Evolutionary conservation across 2,113 vertebrate genomes (phyloP).

Genomic region (Tetrao urogallus): DNA sequence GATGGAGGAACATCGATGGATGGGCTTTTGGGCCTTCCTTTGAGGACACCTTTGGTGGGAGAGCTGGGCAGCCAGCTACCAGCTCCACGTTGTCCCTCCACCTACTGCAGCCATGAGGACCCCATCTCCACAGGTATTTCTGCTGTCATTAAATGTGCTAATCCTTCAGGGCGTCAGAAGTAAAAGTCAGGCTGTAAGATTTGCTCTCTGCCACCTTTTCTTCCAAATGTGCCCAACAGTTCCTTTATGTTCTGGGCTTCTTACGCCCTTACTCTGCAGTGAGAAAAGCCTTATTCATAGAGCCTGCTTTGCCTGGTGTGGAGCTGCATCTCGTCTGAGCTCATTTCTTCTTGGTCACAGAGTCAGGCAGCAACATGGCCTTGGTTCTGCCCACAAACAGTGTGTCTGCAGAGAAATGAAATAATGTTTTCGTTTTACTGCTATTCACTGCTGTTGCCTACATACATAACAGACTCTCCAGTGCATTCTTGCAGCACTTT

Average conservation of each 20-base stretch:
- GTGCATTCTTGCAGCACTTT: neutral
- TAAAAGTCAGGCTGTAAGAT: neutral
- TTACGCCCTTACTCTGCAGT: neutral
- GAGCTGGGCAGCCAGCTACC: neutral
- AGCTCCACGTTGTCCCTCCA: fast-evolving
- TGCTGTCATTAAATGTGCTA: neutral
- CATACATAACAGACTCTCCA: neutral
- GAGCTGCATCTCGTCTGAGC: neutral
- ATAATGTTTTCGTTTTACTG: neutral
- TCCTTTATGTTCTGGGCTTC: fast-evolving
- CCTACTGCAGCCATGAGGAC: neutral
- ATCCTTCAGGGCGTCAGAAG: neutral
- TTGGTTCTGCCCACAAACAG: fast-evolving
- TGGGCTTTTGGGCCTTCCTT: neutral
- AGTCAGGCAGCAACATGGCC: neutral
- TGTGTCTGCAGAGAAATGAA: neutral
- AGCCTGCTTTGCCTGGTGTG: neutral
- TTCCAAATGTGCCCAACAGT: neutral
- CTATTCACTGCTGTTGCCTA: fast-evolving
- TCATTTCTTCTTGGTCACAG: neutral
- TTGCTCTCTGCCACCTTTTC: neutral
- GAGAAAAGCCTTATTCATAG: neutral
- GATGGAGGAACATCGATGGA: neutral
- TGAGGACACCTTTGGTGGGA: neutral
- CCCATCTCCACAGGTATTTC: neutral